Evolutionary conservation across 2,888 invertebrate genomes (phyloP), one percentile per base, ranked within the genome.

Genomic region (Caradrina kadenii): DNA sequence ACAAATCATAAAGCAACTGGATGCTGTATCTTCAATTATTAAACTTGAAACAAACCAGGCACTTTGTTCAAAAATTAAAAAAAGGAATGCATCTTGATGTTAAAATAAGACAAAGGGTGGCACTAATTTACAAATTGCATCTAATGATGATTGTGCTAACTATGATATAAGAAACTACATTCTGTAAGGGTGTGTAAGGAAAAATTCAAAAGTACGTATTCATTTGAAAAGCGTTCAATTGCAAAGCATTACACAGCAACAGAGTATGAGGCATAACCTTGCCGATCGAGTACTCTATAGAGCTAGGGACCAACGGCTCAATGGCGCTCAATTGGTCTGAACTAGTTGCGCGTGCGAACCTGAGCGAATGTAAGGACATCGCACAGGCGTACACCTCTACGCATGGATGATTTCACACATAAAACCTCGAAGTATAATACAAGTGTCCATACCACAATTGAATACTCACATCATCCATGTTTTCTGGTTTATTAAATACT

Each of bases 241-340:
- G 72, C 77, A 73, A 83, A 87, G 83, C 82, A 79, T 82, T 86
- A 81, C 64, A 80, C 67, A 68, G 73, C 68, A 73, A 83, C 76
- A 76, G 71, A 79, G 75, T 73, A 63, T 67, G 88, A 81, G 84
- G 87, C 87, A 91, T 92, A 92, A 94, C 94, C 95, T 95, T 94
- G 94, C 88, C 89, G 81, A 89, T 87, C 83, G 86, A 87, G 83
- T 84, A 86, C 87, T 89, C 87, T 90, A 88, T 89, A 90, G 90
- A 89, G 91, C 81, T 90, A 91, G 93, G 93, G 93, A 92, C 88
- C 89, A 89, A 87, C 84, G 85, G 88, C 93, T 94, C 92, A 94
- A 94, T 94, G 92, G 89, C 92, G 87, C 85, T 93, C 95, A 95
- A 95, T 95, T 95, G 95, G 91, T 90, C 89, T 89, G 92, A 93